These are phyloP conservation scores for Melieria omissa DNA, from an alignment of 2,888 invertebrate genomes.

Conservation along the genomic window DNA sequence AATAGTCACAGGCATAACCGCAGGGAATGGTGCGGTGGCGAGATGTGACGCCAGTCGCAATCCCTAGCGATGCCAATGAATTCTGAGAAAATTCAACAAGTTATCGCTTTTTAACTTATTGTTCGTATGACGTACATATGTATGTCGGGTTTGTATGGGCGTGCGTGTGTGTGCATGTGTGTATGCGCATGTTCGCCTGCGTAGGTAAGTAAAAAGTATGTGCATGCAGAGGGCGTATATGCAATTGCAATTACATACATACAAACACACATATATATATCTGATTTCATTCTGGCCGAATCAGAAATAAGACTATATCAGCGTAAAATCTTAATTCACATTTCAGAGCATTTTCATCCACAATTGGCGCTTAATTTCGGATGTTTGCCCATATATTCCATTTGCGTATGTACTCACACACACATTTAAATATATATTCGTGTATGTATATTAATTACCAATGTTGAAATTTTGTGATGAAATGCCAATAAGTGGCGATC, in stretches of 20 bases:
- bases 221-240: conserved; percentile 39
- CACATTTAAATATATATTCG: conserved; percentile 27
- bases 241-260: conserved; percentile 17
- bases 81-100: conserved; percentile 1
- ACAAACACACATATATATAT: conserved; percentile 32
- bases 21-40: neutral
- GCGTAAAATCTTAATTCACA: too few species aligned
- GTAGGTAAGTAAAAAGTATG: conserved; percentile 34
- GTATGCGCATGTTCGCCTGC: conserved; percentile 17
- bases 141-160: conserved; percentile 22
- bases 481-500: neutral
- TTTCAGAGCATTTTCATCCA: too few species aligned
- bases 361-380: too few species aligned
- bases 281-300: conserved; percentile 34
- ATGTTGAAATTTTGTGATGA: neutral
- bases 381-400: too few species aligned
- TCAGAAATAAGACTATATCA: too few species aligned
- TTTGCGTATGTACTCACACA: too few species aligned
- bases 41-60: neutral
- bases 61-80: neutral
- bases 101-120: neutral
- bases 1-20: neutral
- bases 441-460: neutral
- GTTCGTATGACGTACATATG: conserved; percentile 36
- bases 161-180: conserved; percentile 16